A percentile compares a stretch with the other conserved stretches of the same genome.
Conservation (phyloP, 1,140 invertebrate species). For the Drosophila punjabiensis region DNA sequence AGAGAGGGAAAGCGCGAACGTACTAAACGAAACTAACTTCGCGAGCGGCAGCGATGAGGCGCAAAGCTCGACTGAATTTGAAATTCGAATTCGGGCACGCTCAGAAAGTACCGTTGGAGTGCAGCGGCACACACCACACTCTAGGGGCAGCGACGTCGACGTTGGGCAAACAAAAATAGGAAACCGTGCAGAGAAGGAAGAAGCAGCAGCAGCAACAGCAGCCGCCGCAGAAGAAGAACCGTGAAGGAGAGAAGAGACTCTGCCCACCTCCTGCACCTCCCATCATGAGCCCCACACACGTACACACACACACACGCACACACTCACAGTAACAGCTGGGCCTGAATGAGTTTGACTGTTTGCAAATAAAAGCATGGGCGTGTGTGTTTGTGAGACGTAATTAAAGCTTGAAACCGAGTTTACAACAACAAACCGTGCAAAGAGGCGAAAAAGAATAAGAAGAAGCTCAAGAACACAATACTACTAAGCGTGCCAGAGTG, state of each 20-base stretch:
- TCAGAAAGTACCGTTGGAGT: slow-evolving; percentile 77
- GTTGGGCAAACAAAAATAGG: slow-evolving; percentile 75
- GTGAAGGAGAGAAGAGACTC: slow-evolving; percentile 17
- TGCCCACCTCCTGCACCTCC: slow-evolving; percentile 38
- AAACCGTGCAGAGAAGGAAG: slow-evolving; percentile 54
- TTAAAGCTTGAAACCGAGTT: slow-evolving; percentile 84
- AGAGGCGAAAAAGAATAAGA: slow-evolving; percentile 35
- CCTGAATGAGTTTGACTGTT: slow-evolving; percentile 75
- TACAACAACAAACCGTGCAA: slow-evolving; percentile 74
- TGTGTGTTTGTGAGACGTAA: slow-evolving; percentile 65
- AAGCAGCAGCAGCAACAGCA: slow-evolving; percentile 6
- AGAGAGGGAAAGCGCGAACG: slow-evolving; percentile 25
- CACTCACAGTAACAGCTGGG: slow-evolving; percentile 50
- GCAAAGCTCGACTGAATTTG: slow-evolving; percentile 82
- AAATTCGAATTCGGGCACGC: slow-evolving; percentile 75
- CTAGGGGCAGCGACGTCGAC: slow-evolving; percentile 36
- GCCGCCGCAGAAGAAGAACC: slow-evolving; percentile 31
- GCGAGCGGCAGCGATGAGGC: slow-evolving; percentile 76
- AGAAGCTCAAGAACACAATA: slow-evolving; percentile 45
- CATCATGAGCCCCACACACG: slow-evolving; percentile 1
- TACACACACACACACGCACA: slow-evolving; percentile 20
- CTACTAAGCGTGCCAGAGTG: slow-evolving; percentile 8
- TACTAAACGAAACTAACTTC: slow-evolving; percentile 63
- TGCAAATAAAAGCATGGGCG: slow-evolving; percentile 32
- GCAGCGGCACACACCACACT: slow-evolving; percentile 38